Base-by-base conservation (phyloP, 2,113 vertebrate genomes). In the Cheilinus undulatus region DNA sequence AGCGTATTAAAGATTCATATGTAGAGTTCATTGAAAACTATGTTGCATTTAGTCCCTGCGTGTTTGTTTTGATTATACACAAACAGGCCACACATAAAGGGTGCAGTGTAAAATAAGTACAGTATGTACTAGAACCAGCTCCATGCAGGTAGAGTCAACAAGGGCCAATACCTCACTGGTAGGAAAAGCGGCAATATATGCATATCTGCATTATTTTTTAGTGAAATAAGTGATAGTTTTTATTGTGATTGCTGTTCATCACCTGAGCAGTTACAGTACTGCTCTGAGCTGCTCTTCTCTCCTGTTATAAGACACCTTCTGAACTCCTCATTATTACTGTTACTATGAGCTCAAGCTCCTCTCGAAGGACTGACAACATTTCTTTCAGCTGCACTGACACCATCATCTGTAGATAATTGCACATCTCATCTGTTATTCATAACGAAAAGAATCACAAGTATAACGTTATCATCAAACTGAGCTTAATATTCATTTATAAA, bases 401-500 rank as follows among this genome's bases (percentile, higher is more conserved):
- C 27, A 3, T 64, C 66, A 50, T 65, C 23, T 90, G 89, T 89
- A 91, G 86, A 89, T 89, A 86, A 34, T 58, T 69, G n/a, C 65
- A 73, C 56, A 4, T 51, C 68, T 73, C 69, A 42, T 66, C 34
- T 57, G 70, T 52, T 57, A 60, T 51, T 71, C 66, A 79, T 58
- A 48, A 54, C 53, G 54, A 61, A 70, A 71, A 61, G 38, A 83
- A 69, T 43, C 45, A 63, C 59, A 70, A 50, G 66, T 73, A 77
- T 71, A 75, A 64, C 73, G 85, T 81, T 86, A 84, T 76, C 69
- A 64, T 78, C 77, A 84, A 74, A 88, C 89, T 65, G 48, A 88
- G 87, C 90, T 93, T 90, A 93, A 93, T 93, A 91, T 90, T 78
- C 62, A 89, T 90, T 85, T 87, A 91, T 94, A 92, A 91, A 92